phyloP scores from a whole-genome alignment of 2,113 vertebrate species.

The Thalassoma bifasciatum region DNA sequence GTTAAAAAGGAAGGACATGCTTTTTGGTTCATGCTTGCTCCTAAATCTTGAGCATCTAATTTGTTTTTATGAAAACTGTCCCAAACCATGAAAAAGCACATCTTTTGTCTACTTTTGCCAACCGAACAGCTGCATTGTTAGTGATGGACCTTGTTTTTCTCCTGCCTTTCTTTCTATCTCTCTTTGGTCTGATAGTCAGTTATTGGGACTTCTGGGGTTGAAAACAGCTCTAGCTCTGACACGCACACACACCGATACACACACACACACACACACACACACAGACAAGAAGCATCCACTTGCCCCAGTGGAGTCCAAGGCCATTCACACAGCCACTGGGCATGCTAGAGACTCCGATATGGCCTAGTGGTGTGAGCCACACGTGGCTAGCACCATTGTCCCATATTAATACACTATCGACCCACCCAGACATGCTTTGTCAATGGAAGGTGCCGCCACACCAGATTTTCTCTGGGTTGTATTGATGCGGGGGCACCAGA shows the following conservation, averaged over 20 bases:
- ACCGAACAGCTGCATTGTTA: slow-evolving; percentile 52
- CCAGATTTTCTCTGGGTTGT: slow-evolving; percentile 74
- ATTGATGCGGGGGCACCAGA: slow-evolving; percentile 81
- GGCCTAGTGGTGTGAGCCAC: slow-evolving; percentile 75
- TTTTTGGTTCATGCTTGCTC: not conserved
- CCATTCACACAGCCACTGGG: slow-evolving; percentile 77
- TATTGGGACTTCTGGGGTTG: slow-evolving; percentile 71
- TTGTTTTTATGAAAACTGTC: slow-evolving; percentile 24
- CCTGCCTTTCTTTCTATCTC: slow-evolving; percentile 38
- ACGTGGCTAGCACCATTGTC: slow-evolving; percentile 76
- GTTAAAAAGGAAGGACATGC: not conserved
- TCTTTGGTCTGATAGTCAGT: slow-evolving; percentile 71
- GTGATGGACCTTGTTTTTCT: slow-evolving; percentile 46
- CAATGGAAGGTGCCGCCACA: slow-evolving; percentile 77
- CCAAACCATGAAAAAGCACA: slow-evolving; percentile 1
- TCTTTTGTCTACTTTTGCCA: slow-evolving; percentile 34
- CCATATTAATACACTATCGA: slow-evolving; percentile 85
- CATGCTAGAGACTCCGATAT: slow-evolving; percentile 68
- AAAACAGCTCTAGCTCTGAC: slow-evolving; percentile 50
- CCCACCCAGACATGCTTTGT: slow-evolving; percentile 81
- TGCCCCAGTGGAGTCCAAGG: slow-evolving; percentile 70
- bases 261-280: slow-evolving; percentile 21
- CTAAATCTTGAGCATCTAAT: not conserved
- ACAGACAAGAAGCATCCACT: slow-evolving; percentile 48
- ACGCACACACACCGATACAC: slow-evolving; percentile 21